Evolutionary conservation across 2,113 vertebrate genomes (phyloP).

Genomic region (Gambusia affinis): DNA sequence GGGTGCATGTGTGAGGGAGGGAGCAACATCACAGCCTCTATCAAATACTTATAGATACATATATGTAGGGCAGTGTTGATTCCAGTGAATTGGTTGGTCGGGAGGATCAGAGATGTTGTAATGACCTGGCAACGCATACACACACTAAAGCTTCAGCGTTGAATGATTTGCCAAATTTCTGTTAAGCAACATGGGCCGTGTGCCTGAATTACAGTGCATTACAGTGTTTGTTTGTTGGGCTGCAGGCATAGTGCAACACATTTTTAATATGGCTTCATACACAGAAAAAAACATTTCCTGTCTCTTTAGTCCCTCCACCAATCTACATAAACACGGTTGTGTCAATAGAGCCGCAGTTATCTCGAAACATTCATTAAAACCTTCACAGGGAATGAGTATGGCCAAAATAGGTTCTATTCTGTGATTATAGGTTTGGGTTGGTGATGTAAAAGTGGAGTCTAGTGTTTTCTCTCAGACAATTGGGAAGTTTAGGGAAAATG

Average conservation of each 20-base stretch:
- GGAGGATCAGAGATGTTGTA: constrained; percentile 60
- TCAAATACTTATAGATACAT: constrained; percentile 5
- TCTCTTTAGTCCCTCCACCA: neutral
- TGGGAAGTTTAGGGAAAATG: no score
- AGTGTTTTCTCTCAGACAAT: no score
- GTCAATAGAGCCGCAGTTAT: neutral
- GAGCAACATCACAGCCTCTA: constrained; percentile 26
- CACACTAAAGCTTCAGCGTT: constrained; percentile 30
- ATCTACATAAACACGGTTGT: neutral
- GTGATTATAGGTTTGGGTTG: neutral
- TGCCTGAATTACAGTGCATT: constrained; percentile 31
- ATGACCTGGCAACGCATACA: constrained; percentile 53
- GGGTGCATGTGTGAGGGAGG: neutral
- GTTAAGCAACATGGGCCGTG: constrained; percentile 51
- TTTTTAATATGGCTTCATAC: constrained; percentile 28
- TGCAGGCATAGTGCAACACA: constrained; percentile 43
- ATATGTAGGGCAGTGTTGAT: neutral
- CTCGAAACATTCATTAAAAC: neutral
- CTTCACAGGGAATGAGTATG: no score
- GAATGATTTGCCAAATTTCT: constrained; percentile 62
- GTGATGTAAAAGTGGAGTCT: no score
- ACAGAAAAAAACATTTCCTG: constrained; percentile 50
- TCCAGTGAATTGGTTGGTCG: constrained; percentile 41
- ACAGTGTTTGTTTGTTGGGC: neutral
- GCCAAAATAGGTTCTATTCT: no score